Conservation (phyloP, 1,140 invertebrate species). For the Rhyzopertha dominica region DNA sequence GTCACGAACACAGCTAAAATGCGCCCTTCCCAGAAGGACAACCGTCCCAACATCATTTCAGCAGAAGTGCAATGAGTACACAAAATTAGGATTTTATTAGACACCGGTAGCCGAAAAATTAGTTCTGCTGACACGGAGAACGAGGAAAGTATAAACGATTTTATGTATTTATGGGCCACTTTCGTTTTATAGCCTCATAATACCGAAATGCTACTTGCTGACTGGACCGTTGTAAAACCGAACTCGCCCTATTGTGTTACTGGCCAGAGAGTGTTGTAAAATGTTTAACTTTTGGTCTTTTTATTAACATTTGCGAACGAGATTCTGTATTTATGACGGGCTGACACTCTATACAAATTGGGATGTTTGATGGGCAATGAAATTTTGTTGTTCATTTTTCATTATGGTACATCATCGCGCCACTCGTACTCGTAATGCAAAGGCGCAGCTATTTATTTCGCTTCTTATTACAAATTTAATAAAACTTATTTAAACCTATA, state of each 20-base stretch:
- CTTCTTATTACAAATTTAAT: slow-evolving; percentile 8
- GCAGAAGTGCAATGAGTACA: no score
- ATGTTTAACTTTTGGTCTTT: slow-evolving; percentile 21
- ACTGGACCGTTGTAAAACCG: neutral
- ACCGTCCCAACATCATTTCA: no score
- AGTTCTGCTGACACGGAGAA: slow-evolving; percentile 3
- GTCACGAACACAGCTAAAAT: neutral
- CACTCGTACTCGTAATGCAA: slow-evolving; percentile 8
- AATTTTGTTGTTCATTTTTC: slow-evolving; percentile 5
- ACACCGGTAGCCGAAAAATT: no score
- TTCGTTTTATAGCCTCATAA: slow-evolving; percentile 29
- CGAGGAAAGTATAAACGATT: slow-evolving; percentile 29
- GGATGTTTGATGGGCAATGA: no score
- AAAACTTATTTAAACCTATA: no score
- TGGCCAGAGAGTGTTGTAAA: slow-evolving; percentile 17
- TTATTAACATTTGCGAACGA: slow-evolving; percentile 1
- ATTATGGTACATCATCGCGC: slow-evolving; percentile 7
- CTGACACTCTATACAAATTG: no score
- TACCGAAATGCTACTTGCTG: slow-evolving; percentile 23
- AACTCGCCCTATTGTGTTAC: slow-evolving; percentile 10
- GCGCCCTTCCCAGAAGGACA: neutral
- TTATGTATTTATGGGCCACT: slow-evolving; percentile 31
- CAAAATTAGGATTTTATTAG: no score
- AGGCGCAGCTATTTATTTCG: slow-evolving; percentile 9
- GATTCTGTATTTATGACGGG: slow-evolving; percentile 12